Percentiles rank a stretch among this genome's conserved stretches.
Conservation (phyloP, 2,888 invertebrate species). For the Mamestra brassicae region DNA sequence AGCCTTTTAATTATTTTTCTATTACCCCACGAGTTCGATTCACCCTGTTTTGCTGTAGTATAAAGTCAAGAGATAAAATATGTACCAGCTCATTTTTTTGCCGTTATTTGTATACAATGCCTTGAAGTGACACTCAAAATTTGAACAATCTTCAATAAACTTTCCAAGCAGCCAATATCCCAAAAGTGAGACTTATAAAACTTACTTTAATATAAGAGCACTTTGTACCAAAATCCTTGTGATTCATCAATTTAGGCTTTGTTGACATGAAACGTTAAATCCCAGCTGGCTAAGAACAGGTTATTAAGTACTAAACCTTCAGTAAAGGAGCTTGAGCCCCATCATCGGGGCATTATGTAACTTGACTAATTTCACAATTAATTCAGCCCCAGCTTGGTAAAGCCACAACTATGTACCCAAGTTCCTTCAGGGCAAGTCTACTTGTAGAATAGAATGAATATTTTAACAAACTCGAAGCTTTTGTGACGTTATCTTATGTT, state of each 20-base stretch:
- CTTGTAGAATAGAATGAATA: conserved; percentile 51
- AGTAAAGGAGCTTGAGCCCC: conserved; percentile 69
- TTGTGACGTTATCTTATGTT: conserved; percentile 17
- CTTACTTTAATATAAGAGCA: conserved; percentile 27
- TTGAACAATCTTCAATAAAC: neutral
- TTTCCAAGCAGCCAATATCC: conserved; percentile 19
- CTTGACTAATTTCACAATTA: conserved; percentile 74
- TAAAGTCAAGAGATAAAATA: neutral
- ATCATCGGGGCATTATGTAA: conserved; percentile 67
- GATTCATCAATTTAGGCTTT: conserved; percentile 61
- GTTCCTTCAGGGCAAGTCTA: conserved; percentile 36
- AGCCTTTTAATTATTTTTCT: no score
- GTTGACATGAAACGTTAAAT: conserved; percentile 68
- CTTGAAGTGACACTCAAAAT: neutral
- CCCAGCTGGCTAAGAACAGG: conserved; percentile 69
- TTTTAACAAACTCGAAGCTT: conserved; percentile 36
- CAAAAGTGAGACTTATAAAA: conserved; percentile 19
- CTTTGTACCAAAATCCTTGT: conserved; percentile 43
- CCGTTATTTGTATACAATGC: neutral
- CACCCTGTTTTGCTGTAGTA: no score
- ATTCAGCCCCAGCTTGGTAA: conserved; percentile 66
- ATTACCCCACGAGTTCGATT: no score
- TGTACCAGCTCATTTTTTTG: neutral
- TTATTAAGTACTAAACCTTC: conserved; percentile 76
- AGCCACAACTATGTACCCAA: conserved; percentile 65